A percentile compares a stretch with the other conserved stretches of the same genome.
phyloP scores from a whole-genome alignment of 2,113 vertebrate genomes.

The Empidonax alnorum region DNA sequence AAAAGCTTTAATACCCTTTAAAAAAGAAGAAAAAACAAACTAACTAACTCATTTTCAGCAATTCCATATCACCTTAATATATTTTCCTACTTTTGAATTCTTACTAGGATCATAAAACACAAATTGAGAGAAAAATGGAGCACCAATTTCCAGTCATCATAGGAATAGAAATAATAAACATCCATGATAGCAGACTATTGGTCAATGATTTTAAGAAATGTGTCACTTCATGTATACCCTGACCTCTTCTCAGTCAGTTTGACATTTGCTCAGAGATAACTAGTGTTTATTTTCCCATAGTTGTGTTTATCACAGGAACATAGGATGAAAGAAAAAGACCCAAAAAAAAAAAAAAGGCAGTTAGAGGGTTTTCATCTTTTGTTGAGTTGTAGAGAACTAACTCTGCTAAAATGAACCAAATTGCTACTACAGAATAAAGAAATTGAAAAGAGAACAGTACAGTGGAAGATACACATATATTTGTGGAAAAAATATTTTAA shows the following conservation, averaged over 20 bases:
- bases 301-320: background rate
- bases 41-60: background rate
- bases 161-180: background rate
- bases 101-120: background rate
- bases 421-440: background rate
- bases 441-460: background rate
- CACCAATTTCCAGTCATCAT: background rate
- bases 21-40: background rate
- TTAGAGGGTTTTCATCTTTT: background rate
- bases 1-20: background rate
- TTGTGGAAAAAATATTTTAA: background rate
- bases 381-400: background rate
- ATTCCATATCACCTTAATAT: background rate
- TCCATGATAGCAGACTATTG: background rate
- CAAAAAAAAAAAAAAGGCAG: background rate
- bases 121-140: background rate
- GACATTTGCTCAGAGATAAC: background rate
- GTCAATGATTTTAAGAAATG: background rate
- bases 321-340: background rate
- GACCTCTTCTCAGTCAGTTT: background rate
- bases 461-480: background rate
- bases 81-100: background rate
- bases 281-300: background rate
- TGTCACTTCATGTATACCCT: background rate
- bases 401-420: background rate